Evolutionary conservation across 2,888 invertebrate genomes (phyloP).

Genomic region (Callosobruchus maculatus): DNA sequence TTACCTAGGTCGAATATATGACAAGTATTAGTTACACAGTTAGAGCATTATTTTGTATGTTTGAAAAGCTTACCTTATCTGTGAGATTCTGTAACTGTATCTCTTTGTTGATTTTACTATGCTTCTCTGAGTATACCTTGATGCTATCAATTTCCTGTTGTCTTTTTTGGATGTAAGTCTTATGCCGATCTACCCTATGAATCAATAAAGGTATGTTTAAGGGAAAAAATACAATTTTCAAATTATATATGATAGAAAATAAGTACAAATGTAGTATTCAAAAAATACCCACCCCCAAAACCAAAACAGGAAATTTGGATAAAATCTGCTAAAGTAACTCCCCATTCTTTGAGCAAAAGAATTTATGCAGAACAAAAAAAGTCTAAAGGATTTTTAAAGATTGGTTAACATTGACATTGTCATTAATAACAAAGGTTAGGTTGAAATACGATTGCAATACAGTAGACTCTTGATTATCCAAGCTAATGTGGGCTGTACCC

Average conservation of each 20-base stretch:
- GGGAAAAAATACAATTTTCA: not conserved
- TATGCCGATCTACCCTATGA: slow-evolving; percentile 38
- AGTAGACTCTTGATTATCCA: too few relatives aligned
- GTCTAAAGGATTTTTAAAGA: not conserved
- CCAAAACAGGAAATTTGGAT: slow-evolving; percentile 1
- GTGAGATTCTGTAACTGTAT: slow-evolving; percentile 42
- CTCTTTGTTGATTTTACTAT: slow-evolving; percentile 41
- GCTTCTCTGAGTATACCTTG: slow-evolving; percentile 31
- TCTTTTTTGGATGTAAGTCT: slow-evolving; percentile 33
- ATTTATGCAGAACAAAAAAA: not conserved
- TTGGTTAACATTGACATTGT: not conserved
- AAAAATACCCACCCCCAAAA: slow-evolving; percentile 8
- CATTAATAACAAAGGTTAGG: not conserved
- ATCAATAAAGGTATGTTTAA: slow-evolving; percentile 3
- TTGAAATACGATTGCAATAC: not conserved
- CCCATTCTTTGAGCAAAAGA: not conserved
- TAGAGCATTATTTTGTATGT: not conserved
- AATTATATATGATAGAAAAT: not conserved
- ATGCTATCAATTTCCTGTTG: slow-evolving; percentile 43
- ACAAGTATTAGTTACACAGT: too few relatives aligned
- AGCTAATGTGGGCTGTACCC: too few relatives aligned
- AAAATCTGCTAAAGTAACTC: not conserved
- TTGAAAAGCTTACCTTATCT: slow-evolving; percentile 34
- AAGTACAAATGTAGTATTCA: slow-evolving; percentile 2
- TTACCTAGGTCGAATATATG: slow-evolving; percentile 1